These are phyloP conservation scores for Alosa sapidissima DNA, from an alignment of 2,797 vertebrate genomes.

Conservation along the genomic window DNA sequence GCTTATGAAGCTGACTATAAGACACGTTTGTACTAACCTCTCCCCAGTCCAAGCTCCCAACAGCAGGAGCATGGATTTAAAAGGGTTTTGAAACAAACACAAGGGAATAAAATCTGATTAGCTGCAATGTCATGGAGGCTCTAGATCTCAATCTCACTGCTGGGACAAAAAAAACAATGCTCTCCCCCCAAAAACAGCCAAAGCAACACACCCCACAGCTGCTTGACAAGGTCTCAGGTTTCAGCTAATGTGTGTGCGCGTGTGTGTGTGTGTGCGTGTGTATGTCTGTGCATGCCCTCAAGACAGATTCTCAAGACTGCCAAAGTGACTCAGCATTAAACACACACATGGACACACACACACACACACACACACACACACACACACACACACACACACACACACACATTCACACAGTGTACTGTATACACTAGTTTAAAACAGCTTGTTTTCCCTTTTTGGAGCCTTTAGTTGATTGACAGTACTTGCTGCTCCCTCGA, in stretches of 20 bases:
- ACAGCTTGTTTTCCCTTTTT: too few species aligned
- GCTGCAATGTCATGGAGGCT: slow-evolving; percentile 14
- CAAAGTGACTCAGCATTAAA: neutral
- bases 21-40: too few species aligned
- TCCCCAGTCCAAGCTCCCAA: too few species aligned
- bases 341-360: too few species aligned
- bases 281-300: neutral
- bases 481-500: neutral
- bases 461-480: too few species aligned
- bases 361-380: too few species aligned
- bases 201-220: neutral
- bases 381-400: too few species aligned
- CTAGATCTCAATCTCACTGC: neutral
- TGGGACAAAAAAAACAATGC: too few species aligned
- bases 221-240: slow-evolving; percentile 21
- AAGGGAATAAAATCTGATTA: neutral
- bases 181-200: neutral
- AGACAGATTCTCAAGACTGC: neutral
- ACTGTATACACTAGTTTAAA: too few species aligned
- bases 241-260: neutral
- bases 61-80: neutral
- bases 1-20: neutral
- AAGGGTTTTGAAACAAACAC: neutral
- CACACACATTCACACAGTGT: too few species aligned
- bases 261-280: slow-evolving; percentile 5